phyloP scores from a whole-genome alignment of 2,888 invertebrate species.

The Deilephila porcellus region DNA sequence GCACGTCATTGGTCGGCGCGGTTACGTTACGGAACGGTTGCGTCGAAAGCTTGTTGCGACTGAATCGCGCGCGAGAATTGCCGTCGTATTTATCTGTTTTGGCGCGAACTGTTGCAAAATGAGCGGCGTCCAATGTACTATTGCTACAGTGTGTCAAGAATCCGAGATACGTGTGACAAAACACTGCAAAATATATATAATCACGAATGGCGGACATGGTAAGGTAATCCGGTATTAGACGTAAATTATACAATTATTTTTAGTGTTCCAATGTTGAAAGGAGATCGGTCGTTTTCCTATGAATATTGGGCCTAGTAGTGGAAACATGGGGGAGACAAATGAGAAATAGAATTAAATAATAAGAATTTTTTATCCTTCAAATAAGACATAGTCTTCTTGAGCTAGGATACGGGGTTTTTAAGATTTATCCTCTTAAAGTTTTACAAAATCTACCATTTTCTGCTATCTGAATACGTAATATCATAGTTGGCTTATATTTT shows the following conservation, averaged over 20 bases:
- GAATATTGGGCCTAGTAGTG: no score
- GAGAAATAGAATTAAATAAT: no score
- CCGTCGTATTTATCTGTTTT: slow-evolving; percentile 51
- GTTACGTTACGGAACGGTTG: slow-evolving; percentile 34
- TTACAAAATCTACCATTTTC: no score
- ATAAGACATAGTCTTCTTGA: no score
- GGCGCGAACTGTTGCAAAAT: slow-evolving; percentile 39
- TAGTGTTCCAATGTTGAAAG: background rate
- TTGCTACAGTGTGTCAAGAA: slow-evolving; percentile 26
- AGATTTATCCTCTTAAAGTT: no score
- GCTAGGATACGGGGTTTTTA: no score
- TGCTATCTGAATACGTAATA: no score
- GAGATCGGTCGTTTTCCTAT: no score
- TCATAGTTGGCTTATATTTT: no score
- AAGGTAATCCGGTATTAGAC: slow-evolving; percentile 8
- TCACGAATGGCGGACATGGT: background rate
- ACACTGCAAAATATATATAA: slow-evolving; percentile 23
- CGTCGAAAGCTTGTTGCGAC: slow-evolving; percentile 44
- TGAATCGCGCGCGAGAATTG: slow-evolving; percentile 50
- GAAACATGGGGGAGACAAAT: no score
- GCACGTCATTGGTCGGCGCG: slow-evolving; percentile 14
- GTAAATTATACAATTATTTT: background rate
- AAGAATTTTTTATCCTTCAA: no score
- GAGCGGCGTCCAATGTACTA: slow-evolving; percentile 3
- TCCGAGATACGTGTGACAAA: slow-evolving; percentile 24